Percentiles rank a stretch among this genome's conserved stretches.
Evolutionary conservation across 2,113 vertebrate species (phyloP).

Genomic region (Accipiter cooperii): DNA sequence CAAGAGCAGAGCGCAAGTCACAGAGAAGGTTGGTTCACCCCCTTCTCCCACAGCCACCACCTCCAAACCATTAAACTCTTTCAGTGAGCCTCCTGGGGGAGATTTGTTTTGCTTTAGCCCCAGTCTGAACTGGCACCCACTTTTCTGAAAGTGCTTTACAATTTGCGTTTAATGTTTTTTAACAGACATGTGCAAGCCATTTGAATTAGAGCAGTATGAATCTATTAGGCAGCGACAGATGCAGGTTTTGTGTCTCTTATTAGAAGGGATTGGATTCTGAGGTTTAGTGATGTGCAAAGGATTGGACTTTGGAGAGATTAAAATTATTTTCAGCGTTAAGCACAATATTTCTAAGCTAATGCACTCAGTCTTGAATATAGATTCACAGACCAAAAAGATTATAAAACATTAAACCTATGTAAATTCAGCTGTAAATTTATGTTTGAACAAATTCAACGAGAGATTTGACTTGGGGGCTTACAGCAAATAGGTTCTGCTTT

Average conservation of each 20-base stretch:
- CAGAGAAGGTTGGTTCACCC: not conserved
- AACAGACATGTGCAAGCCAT: not conserved
- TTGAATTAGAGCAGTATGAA: conserved; percentile 34
- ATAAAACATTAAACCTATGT: conserved; percentile 75
- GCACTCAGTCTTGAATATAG: conserved; percentile 65
- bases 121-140: not conserved
- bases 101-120: not conserved
- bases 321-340: conserved; percentile 72
- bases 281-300: conserved; percentile 65
- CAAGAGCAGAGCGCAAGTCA: not conserved
- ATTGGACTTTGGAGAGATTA: conserved; percentile 68
- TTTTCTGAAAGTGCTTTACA: not conserved
- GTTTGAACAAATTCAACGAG: conserved; percentile 72
- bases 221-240: conserved; percentile 54
- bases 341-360: conserved; percentile 52
- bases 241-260: conserved; percentile 49
- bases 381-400: conserved; percentile 71
- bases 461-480: conserved; percentile 69
- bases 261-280: conserved; percentile 58
- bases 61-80: not conserved
- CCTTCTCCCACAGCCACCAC: not conserved
- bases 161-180: not conserved
- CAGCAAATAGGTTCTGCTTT: conserved; percentile 56
- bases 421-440: conserved; percentile 72
- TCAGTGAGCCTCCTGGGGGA: not conserved